Evolutionary conservation across 1,140 invertebrate genomes (phyloP), one percentile per base, ranked within the genome.

Genomic region (Nasonia giraulti): DNA sequence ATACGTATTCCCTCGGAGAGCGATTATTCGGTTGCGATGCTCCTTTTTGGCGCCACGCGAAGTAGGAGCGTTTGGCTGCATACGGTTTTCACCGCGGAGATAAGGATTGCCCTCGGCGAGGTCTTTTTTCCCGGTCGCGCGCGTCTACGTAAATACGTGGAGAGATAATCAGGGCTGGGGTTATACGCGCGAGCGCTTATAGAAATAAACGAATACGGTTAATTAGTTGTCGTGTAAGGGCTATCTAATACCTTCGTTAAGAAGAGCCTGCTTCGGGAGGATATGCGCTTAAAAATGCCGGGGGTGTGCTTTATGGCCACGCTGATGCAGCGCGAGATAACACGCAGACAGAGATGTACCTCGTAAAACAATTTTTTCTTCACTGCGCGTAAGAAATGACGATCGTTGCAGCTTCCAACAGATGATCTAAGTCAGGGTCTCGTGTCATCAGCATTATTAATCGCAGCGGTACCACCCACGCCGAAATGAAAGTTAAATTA

Each of bases 211-310:
- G 62, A 44, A 69, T 37, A 20, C 40, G 2, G 10, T 69, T 77
- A 83, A 83, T 83, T 83, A 77, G 74, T 50, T 44, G 33, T 69
- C 62, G 73, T 47, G 50, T 77, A 14, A 31, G n/a, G 14, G 74
- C n/a, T 82, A 75, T 73, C 68, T 71, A 55, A 82, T 68, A 37
- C 37, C 17, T 69, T 75, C 11, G 44, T 73, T 81, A 44, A 69
- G 69, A 69, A 71, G 0, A 55, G 50, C 50, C 12, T 55, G 50
- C 12, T 17, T 55, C 47, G 40, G 10, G 8, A 8, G 40, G 10
- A 44, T 7, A 44, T 44, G 40, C 40, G 8, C 6, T 11, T 44
- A 44, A 44, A 44, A 44, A 44, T 44, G 0, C 8, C 40, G 40
- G 40, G 40, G 40, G 40, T 44, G 40, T 44, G 40, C 40, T 44